A percentile compares a stretch with the other conserved stretches of the same genome.
These are phyloP conservation scores for Coreoperca whiteheadi DNA, from an alignment of 2,113 vertebrate genomes.

Conservation along the genomic window DNA sequence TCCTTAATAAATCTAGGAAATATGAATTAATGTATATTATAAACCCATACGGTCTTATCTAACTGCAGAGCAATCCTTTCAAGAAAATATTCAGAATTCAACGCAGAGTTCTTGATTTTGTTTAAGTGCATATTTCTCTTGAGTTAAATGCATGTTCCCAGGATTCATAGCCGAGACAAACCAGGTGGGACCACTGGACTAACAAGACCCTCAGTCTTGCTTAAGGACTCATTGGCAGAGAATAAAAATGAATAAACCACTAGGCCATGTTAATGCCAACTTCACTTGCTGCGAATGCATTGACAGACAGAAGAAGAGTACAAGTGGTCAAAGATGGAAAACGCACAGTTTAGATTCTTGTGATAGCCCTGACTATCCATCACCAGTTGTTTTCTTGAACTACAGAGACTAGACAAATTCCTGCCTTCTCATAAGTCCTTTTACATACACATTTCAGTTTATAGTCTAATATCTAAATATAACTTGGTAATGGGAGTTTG, in stretches of 20 bases:
- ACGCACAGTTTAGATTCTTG: neutral
- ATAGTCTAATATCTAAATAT: neutral
- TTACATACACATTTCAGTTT: neutral
- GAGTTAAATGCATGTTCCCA: neutral
- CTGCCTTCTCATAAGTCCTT: neutral
- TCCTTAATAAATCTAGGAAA: neutral
- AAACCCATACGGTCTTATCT: neutral
- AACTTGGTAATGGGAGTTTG: neutral
- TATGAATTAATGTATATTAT: neutral
- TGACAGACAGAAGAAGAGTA: neutral
- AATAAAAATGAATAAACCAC: constrained; percentile 12
- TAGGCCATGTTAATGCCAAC: constrained; percentile 11
- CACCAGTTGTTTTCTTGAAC: neutral
- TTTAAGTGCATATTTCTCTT: neutral
- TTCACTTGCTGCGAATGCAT: constrained; percentile 2
- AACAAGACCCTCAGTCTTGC: constrained; percentile 6
- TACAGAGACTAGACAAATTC: neutral
- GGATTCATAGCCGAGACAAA: constrained; percentile 16
- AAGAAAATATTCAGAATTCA: neutral
- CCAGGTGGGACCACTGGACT: constrained; percentile 3
- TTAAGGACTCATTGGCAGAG: constrained; percentile 13
- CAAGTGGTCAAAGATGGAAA: neutral
- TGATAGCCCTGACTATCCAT: neutral
- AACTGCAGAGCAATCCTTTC: neutral
- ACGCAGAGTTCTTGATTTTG: neutral